Base-by-base conservation (phyloP, 2,888 invertebrate genomes). In the Drosophila mayaguana region DNA sequence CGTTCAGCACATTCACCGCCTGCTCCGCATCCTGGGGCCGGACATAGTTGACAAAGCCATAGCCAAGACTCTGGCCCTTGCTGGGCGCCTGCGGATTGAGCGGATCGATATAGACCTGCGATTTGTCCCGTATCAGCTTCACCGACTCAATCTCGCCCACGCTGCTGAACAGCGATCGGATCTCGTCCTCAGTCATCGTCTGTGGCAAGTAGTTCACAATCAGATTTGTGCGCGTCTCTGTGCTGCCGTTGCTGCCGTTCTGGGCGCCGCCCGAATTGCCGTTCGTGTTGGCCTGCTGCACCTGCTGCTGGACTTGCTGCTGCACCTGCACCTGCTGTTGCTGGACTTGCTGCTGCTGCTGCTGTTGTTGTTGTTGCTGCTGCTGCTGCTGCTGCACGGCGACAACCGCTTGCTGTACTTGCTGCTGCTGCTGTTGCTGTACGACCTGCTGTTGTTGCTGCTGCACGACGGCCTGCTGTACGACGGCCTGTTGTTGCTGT, bases 131-230 rank as follows among this genome's bases (percentile, higher is more conserved):
- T 92, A 99, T 99, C 92, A 99, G 95, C 94, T 99, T 99, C 94
- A 99, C 99, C 90, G 98, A 98, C 93, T 99, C 99, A 76, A 99
- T 98, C 93, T 99, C 99, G 67, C 99, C 99, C 92, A 99, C 98
- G 93, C 98, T 98, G 64, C 98, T 97, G 94, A 99, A 99, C 63
- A 99, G 95, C 66, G 98, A 98, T 78, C 99, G 95, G 80, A 99
- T 99, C 94, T 99, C 99, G 93, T 99, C 99, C 94, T 99, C 99
- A 65, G 98, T 98, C 99, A 99, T 99, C 89, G 97, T 98, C 94
- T 99, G 99, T 75, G 99, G 99, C 93, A 99, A 95, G 94, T 99
- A 99, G 94, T 99, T 99, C 92, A 99, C 99, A 94, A 99, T 99
- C 88, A 99, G 96, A 94, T 99, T 99, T 89, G 99, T 99, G 94